A percentile compares a stretch with the other conserved stretches of the same genome.
These are phyloP conservation scores for Sarcophaga carnaria DNA, from an alignment of 2,888 invertebrate genomes.

Conservation along the genomic window DNA sequence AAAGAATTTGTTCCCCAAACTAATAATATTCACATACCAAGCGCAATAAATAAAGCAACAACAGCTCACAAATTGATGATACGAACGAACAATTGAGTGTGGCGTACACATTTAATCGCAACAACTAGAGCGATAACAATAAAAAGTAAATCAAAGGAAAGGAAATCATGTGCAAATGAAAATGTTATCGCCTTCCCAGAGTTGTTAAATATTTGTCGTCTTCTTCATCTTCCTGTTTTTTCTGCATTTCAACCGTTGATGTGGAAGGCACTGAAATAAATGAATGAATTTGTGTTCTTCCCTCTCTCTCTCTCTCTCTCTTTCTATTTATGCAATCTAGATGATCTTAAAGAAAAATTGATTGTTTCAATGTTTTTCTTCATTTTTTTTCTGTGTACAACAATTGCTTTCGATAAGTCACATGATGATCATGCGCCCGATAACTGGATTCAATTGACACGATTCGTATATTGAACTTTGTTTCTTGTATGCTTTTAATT, in stretches of 20 bases:
- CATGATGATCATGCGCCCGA: slow-evolving; percentile 66
- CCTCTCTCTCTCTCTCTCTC: too few relatives aligned
- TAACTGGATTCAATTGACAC: slow-evolving; percentile 53
- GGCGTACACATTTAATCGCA: neutral
- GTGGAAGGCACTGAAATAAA: neutral
- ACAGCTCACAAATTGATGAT: neutral
- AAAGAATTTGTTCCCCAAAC: neutral
- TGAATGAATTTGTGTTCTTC: too few relatives aligned
- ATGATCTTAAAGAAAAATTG: slow-evolving; percentile 26
- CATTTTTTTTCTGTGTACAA: neutral
- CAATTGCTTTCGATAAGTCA: slow-evolving; percentile 56
- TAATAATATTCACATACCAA: neutral
- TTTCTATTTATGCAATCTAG: neutral
- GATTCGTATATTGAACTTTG: slow-evolving; percentile 39
- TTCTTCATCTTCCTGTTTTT: neutral
- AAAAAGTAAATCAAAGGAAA: neutral
- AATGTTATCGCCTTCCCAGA: neutral
- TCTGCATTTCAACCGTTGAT: neutral
- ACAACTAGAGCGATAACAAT: slow-evolving; percentile 6
- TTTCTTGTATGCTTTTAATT: neutral
- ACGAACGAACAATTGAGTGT: neutral
- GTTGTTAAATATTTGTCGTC: neutral
- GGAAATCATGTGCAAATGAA: neutral
- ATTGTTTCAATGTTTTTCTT: slow-evolving; percentile 5
- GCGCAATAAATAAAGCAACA: neutral